Conservation (phyloP, 2,888 invertebrate species). For the Adelognathus sp. region DNA sequence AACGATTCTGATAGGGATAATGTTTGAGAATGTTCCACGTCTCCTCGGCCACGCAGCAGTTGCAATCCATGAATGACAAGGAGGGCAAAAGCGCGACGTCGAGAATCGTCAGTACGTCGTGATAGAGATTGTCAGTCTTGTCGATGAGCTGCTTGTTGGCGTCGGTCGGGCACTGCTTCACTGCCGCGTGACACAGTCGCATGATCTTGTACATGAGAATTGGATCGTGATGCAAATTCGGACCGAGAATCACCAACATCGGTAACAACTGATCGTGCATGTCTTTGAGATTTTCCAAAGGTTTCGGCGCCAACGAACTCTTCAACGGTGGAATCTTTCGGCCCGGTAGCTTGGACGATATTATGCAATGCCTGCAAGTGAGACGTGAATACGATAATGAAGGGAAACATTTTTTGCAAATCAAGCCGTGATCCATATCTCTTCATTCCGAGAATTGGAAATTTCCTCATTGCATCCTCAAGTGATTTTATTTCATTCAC, state of each 20-base stretch:
- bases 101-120: conserved; percentile 92
- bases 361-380: conserved; percentile 86
- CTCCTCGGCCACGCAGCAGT: conserved; percentile 98
- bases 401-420: no score
- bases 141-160: conserved; percentile 73
- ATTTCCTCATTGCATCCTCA: no score
- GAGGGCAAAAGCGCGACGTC: conserved; percentile 96
- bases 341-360: conserved; percentile 87
- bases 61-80: conserved; percentile 94
- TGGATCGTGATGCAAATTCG: conserved; percentile 93
- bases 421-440: no score
- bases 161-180: conserved; percentile 76
- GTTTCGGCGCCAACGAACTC: conserved; percentile 85
- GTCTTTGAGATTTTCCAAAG: conserved; percentile 87
- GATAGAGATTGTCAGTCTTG: conserved; percentile 84
- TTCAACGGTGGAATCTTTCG: conserved; percentile 80
- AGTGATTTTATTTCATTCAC: no score
- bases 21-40: conserved; percentile 94
- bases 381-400: not conserved
- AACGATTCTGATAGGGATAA: conserved; percentile 93
- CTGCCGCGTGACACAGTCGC: conserved; percentile 80
- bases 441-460: no score
- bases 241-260: conserved; percentile 92
- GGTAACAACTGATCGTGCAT: conserved; percentile 91
- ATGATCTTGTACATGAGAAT: conserved; percentile 94